These are phyloP conservation scores for Hydropsyche tenuis DNA, from an alignment of 1,140 invertebrate species.

Conservation along the genomic window DNA sequence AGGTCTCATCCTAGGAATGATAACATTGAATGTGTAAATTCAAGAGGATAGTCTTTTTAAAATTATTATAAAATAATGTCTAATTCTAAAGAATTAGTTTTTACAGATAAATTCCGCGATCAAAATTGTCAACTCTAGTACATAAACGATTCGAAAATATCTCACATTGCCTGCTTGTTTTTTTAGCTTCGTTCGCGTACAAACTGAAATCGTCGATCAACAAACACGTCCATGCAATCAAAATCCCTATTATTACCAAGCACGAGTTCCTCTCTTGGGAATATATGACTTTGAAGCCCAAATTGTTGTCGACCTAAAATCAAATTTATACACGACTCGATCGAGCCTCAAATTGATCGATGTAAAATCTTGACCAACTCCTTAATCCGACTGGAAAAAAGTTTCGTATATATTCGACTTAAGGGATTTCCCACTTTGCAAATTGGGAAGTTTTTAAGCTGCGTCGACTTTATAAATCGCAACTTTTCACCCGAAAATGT, in stretches of 20 bases:
- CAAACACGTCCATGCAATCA: conserved; percentile 57
- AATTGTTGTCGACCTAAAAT: conserved; percentile 57
- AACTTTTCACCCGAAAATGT: neutral
- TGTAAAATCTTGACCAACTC: no score
- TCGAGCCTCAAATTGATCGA: no score
- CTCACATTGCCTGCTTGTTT: conserved; percentile 57
- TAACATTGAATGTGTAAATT: no score
- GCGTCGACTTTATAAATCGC: conserved; percentile 5
- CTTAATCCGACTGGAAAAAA: no score
- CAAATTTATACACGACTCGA: neutral
- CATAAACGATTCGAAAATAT: no score
- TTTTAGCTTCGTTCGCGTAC: conserved; percentile 57
- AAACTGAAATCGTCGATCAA: conserved; percentile 59
- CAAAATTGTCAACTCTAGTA: neutral
- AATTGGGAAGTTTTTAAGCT: neutral
- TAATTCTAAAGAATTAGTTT: neutral
- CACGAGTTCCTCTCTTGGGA: conserved; percentile 56
- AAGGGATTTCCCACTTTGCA: neutral
- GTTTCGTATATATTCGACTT: neutral
- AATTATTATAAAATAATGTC: no score
- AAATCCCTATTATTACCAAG: conserved; percentile 54
- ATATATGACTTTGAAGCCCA: conserved; percentile 56
- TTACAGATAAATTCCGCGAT: no score
- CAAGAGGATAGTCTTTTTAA: no score
- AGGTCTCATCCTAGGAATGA: no score